Percentiles rank a stretch among this genome's conserved stretches.
Evolutionary conservation across 2,888 invertebrate species (phyloP).

Genomic region (Acanthosepion esculentum): DNA sequence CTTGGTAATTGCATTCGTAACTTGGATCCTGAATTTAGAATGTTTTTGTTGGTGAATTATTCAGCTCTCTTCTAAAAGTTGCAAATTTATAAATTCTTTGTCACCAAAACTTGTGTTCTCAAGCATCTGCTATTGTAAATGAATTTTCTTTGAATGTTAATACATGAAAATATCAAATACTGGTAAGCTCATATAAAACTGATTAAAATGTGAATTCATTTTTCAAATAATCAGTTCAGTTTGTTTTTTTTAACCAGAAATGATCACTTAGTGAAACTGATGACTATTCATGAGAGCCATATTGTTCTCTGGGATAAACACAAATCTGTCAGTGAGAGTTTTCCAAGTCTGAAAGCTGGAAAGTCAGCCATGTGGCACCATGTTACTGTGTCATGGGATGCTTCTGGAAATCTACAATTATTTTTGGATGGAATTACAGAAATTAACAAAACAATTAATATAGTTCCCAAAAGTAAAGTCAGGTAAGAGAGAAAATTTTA

Average conservation of each 20-base stretch:
- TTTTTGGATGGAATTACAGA: background rate
- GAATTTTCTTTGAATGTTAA: background rate
- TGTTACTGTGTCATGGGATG: background rate
- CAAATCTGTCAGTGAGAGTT: background rate
- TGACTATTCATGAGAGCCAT: background rate
- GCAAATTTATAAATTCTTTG: background rate
- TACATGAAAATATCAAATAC: background rate
- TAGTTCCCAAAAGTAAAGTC: background rate
- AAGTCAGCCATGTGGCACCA: constrained; percentile 35
- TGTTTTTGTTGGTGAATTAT: too few relatives aligned
- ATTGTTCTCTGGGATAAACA: background rate
- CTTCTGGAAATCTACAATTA: background rate
- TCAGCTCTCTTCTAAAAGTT: too few relatives aligned
- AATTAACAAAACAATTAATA: background rate
- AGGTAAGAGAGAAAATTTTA: background rate
- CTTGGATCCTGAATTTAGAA: too few relatives aligned
- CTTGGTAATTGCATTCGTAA: too few relatives aligned
- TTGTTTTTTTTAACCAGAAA: background rate
- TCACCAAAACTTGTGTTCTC: background rate
- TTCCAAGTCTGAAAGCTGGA: background rate
- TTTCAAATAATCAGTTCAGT: background rate
- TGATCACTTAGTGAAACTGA: background rate
- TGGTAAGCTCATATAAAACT: background rate
- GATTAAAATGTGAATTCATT: background rate
- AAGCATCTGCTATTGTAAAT: too few relatives aligned